Percentiles rank a stretch among this genome's conserved stretches.
phyloP scores from a whole-genome alignment of 2,113 vertebrate genomes.

The Oreochromis aureus region DNA sequence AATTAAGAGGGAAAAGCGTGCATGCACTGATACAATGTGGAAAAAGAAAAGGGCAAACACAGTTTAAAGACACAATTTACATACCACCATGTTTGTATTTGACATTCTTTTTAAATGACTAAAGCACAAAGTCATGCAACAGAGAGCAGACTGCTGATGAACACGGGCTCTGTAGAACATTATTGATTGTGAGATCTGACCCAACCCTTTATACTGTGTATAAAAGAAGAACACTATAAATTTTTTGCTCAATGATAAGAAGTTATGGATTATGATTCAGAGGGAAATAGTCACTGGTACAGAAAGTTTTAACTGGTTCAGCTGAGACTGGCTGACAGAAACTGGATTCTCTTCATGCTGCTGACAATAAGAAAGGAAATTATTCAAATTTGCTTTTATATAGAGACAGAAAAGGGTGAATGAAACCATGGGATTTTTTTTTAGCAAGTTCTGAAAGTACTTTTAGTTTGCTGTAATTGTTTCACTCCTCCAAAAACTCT shows the following conservation, averaged over 20 bases:
- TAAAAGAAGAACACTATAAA: neutral
- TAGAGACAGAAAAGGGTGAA: neutral
- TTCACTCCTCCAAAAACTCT: neutral
- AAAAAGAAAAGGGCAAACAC: neutral
- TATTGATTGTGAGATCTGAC: accelerated
- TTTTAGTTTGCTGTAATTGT: neutral
- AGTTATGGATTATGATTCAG: neutral
- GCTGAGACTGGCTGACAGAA: neutral
- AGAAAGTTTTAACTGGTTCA: neutral
- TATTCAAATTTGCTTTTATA: neutral
- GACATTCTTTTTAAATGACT: neutral
- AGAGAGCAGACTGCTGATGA: neutral
- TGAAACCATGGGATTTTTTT: neutral
- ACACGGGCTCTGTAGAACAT: neutral
- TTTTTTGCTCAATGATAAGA: neutral
- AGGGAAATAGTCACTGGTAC: neutral
- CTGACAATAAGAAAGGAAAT: neutral
- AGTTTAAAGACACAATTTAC: neutral
- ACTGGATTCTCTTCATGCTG: neutral
- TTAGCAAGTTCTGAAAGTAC: neutral
- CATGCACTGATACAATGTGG: neutral
- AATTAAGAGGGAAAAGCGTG: neutral
- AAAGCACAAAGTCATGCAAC: neutral
- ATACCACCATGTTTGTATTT: neutral
- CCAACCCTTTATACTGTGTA: neutral